Conservation (phyloP, 2,888 invertebrate genomes). For the Meteorus colon region DNA sequence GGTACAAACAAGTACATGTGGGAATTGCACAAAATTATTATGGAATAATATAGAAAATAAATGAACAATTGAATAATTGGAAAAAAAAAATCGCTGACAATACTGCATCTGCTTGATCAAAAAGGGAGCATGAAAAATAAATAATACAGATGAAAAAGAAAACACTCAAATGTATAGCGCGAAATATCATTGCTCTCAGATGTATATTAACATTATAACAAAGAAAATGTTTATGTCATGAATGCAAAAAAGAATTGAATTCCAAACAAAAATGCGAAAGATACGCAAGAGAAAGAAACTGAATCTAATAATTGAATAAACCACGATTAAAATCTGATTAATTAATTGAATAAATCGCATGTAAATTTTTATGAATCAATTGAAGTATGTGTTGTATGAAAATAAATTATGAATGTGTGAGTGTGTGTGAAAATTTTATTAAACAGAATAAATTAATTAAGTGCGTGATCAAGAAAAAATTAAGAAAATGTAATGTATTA, state of each 20-base stretch:
- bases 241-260: not conserved
- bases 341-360: not conserved
- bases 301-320: not conserved
- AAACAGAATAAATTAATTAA: conserved; percentile 11
- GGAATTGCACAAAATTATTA: conserved; percentile 46
- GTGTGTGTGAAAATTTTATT: conserved; percentile 6
- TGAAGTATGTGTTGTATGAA: conserved; percentile 20
- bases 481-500: not conserved
- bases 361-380: conserved; percentile 13
- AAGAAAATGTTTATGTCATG: not conserved
- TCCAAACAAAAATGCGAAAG: not conserved
- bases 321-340: not conserved
- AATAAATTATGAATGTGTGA: conserved; percentile 47
- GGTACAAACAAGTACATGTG: conserved; percentile 23
- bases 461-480: not conserved
- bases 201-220: not conserved
- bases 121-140: conserved; percentile 57
- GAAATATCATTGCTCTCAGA: not conserved
- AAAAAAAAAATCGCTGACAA: conserved; percentile 67
- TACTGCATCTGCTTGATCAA: conserved; percentile 67
- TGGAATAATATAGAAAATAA: conserved; percentile 50
- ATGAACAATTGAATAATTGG: conserved; percentile 56
- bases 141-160: conserved; percentile 33
- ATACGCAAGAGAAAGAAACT: not conserved
- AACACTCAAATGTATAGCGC: conserved; percentile 10